Base-by-base conservation (phyloP, 2,797 vertebrate species). In the Morelia viridis region DNA sequence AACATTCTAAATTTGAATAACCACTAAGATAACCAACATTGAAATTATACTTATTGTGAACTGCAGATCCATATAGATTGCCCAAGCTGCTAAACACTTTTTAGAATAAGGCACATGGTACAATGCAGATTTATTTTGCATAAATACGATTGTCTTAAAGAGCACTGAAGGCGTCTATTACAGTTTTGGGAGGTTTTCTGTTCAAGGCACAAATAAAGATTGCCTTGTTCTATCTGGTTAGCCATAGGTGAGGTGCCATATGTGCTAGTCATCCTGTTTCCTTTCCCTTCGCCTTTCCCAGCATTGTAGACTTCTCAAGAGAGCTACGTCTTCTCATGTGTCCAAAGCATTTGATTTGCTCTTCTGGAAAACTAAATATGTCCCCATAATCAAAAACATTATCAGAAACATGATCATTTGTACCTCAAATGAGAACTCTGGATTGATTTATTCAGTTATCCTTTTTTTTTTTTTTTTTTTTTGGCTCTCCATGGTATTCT, bases 1-100 rank as follows among this genome's bases (percentile, higher is more conserved):
- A 80, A n/a, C 41, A 80, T 92, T 92, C 68, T 83, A 65, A 87
- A 93, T 89, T 93, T 65, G 83, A 87, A 58, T 89, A 86, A 65
- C 89, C 58, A 64, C 85, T 85, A 53, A 89, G 41, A 90, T 41
- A 90, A 68, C 57, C 41, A 41, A 19, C 4, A 61, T 68, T 53
- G 19, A 8, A 86, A 87, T 80, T 56, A 3, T 62, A 46, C 17
- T 90, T 87, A 56, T n/a, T 68, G 11, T 53, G 24, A 90, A 62
- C 1, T 24, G 2, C 65, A 87, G 46, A 17, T 64, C 60, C 17
- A 56, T 35, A 31, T 41, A 41, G 17, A 15, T 62, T 64, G 57
- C 53, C 6, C 22, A 61, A 71, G 22, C 24, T 56, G 62, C n/a
- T 87, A 57, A 90, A 35, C 15, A n/a, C 24, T 57, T 53, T 76